phyloP scores from a whole-genome alignment of 2,797 vertebrate species.

The Gastrophryne carolinensis region DNA sequence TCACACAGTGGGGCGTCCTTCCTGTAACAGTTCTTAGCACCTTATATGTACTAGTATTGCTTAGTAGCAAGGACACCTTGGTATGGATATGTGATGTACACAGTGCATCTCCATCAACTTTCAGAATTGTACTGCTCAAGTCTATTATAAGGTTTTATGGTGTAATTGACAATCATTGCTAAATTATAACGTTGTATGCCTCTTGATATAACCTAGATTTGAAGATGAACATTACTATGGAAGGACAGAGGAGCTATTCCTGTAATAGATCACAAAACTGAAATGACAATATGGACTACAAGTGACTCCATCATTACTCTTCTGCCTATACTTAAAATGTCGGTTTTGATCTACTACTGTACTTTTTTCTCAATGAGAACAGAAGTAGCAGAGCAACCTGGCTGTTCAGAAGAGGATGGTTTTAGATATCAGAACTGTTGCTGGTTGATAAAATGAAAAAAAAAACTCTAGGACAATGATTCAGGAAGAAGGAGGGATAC shows the following conservation, averaged over 20 bases:
- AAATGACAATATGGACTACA: not conserved
- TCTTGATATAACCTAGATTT: not conserved
- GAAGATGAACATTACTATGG: not conserved
- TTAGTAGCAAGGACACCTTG: too few relatives aligned
- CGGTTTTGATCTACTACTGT: not conserved
- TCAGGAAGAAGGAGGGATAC: not conserved
- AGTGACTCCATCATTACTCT: not conserved
- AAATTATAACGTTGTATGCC: not conserved
- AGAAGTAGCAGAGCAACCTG: not conserved
- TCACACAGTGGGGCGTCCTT: too few relatives aligned
- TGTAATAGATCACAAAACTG: not conserved
- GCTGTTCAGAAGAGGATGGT: not conserved
- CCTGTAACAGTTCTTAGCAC: too few relatives aligned
- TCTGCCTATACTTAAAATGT: not conserved
- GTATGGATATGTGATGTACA: too few relatives aligned
- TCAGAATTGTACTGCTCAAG: too few relatives aligned
- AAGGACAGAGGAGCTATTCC: not conserved
- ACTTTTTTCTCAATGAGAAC: conserved; percentile 12
- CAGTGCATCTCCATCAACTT: too few relatives aligned
- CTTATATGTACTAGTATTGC: too few relatives aligned
- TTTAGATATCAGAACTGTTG: not conserved
- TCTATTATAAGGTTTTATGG: too few relatives aligned
- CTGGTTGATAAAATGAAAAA: not conserved
- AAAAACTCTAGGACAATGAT: not conserved
- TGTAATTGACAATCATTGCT: too few relatives aligned